Evolutionary conservation across 2,113 vertebrate species (phyloP).

Genomic region (Ancistrus triradiatus): DNA sequence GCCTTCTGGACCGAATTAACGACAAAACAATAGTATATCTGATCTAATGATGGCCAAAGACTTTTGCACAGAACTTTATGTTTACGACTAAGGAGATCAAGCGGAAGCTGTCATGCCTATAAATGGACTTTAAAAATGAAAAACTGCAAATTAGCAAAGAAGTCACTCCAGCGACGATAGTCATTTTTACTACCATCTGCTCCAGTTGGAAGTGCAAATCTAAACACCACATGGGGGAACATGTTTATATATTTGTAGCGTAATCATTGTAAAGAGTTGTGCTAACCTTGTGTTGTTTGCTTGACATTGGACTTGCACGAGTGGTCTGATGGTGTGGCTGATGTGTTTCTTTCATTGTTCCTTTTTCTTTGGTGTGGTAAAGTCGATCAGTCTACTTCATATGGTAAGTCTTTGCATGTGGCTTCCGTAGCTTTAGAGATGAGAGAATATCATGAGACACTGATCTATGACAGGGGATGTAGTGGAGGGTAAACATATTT

Average conservation of each 20-base stretch:
- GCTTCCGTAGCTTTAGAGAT: conserved; percentile 34
- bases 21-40: too few relatives aligned
- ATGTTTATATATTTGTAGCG: background rate
- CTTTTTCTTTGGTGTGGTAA: conserved; percentile 65
- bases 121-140: background rate
- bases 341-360: conserved; percentile 54
- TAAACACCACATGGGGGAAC: too few relatives aligned
- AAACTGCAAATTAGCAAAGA: background rate
- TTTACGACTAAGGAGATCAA: background rate
- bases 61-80: conserved; percentile 2
- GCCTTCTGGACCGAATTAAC: too few relatives aligned
- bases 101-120: background rate
- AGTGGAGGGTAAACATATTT: too few relatives aligned
- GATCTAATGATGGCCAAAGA: too few relatives aligned
- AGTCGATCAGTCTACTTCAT: conserved; percentile 74
- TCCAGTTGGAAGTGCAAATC: too few relatives aligned
- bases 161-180: background rate
- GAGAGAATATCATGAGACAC: conserved; percentile 35
- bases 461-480: conserved; percentile 23
- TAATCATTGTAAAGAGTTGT: background rate
- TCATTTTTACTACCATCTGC: too few relatives aligned
- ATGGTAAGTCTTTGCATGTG: conserved; percentile 71
- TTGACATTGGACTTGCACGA: conserved; percentile 24
- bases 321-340: conserved; percentile 24
- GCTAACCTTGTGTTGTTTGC: background rate